Conservation (phyloP, 2,888 invertebrate genomes). For the Dinocampus coccinellae region DNA sequence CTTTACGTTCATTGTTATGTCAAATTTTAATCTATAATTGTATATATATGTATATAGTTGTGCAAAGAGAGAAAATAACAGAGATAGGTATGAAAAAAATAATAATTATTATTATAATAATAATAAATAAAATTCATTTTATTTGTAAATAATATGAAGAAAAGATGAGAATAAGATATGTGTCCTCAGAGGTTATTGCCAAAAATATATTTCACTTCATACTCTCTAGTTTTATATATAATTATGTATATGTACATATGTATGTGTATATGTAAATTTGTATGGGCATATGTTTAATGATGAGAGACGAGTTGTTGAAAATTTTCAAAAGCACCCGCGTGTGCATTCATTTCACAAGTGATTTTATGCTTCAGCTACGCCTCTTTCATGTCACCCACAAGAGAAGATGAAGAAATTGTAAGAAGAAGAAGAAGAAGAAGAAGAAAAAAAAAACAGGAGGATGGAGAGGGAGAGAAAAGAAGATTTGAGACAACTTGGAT, state of each 20-base stretch:
- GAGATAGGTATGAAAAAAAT: too few relatives aligned
- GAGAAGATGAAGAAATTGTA: neutral
- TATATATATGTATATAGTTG: neutral
- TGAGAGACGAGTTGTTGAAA: neutral
- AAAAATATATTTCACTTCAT: conserved; percentile 1
- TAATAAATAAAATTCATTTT: conserved; percentile 10
- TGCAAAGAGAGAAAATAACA: neutral
- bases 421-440: neutral
- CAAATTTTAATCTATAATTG: too few relatives aligned
- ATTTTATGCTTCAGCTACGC: neutral
- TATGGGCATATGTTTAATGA: neutral
- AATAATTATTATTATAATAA: too few relatives aligned
- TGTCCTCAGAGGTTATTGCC: conserved; percentile 2
- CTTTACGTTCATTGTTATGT: too few relatives aligned
- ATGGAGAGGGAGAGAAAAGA: too few relatives aligned
- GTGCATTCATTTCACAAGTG: neutral
- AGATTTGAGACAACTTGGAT: too few relatives aligned
- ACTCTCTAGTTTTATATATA: too few relatives aligned
- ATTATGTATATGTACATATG: neutral
- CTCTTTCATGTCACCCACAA: neutral
- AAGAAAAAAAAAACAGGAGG: too few relatives aligned
- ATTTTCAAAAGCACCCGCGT: neutral
- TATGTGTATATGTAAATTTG: neutral
- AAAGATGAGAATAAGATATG: neutral
- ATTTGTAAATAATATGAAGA: neutral